Percentiles rank a stretch among this genome's conserved stretches.
Evolutionary conservation across 2,888 invertebrate species (phyloP).

Genomic region (Stictocephala bisonia): DNA sequence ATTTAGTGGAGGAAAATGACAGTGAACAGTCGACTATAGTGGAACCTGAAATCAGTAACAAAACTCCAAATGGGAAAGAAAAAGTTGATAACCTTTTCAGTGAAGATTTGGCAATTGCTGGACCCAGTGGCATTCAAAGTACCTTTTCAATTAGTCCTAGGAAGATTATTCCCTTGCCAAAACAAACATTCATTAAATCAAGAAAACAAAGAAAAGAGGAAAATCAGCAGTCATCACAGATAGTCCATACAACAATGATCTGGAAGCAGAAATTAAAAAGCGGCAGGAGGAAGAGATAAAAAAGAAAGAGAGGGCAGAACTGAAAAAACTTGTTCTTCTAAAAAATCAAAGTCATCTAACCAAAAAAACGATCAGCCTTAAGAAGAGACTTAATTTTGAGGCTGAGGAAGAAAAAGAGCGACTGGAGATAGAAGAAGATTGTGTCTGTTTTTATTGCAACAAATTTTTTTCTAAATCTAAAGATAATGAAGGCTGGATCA

Average conservation of each 20-base stretch:
- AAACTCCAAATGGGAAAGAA: background rate
- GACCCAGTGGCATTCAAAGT: slow-evolving; percentile 4
- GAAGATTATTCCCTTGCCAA: background rate
- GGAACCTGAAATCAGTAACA: background rate
- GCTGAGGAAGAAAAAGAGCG: background rate
- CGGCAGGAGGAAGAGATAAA: no score
- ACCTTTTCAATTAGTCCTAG: background rate
- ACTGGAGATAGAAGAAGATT: background rate
- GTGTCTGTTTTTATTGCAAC: slow-evolving; percentile 10
- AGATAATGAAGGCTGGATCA: no score
- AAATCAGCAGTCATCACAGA: background rate
- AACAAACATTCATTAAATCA: background rate
- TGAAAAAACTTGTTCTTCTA: background rate
- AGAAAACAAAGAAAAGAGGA: slow-evolving; percentile 6
- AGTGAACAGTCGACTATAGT: background rate
- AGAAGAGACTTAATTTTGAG: background rate
- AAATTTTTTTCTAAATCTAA: slow-evolving; percentile 5
- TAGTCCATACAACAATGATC: no score
- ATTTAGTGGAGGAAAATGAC: background rate
- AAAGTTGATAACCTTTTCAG: background rate
- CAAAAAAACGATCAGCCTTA: background rate
- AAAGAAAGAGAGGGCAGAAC: background rate
- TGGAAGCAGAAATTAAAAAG: no score
- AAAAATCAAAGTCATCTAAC: background rate
- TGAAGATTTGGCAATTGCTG: slow-evolving; percentile 16